phyloP scores from a whole-genome alignment of 2,888 invertebrate species.

The Charanyca ferruginea region DNA sequence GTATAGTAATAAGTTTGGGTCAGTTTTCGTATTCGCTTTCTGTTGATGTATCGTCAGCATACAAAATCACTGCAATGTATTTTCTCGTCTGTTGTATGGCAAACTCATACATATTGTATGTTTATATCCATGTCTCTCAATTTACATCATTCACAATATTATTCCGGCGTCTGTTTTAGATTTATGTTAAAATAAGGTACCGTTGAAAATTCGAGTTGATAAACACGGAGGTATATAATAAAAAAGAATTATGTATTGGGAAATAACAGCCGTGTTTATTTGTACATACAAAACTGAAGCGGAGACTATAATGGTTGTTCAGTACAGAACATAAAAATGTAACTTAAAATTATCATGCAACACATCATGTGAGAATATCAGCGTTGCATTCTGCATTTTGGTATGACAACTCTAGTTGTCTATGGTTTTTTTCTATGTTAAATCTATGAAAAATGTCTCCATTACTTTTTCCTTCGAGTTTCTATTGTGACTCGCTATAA shows the following conservation, averaged over 20 bases:
- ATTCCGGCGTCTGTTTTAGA: conserved; percentile 49
- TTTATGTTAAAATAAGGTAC: conserved; percentile 52
- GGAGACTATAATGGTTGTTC: background rate
- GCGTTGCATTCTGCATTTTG: too few species aligned
- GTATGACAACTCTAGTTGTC: too few species aligned
- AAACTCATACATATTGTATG: conserved; percentile 55
- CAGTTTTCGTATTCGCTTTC: background rate
- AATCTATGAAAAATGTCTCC: too few species aligned
- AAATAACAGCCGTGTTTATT: conserved; percentile 11
- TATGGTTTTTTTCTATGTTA: too few species aligned
- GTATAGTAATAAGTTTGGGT: background rate
- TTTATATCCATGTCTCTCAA: conserved; percentile 26
- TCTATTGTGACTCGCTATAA: too few species aligned
- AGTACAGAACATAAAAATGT: too few species aligned
- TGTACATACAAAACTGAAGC: background rate
- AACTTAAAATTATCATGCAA: too few species aligned
- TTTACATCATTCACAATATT: conserved; percentile 53
- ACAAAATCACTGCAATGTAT: conserved; percentile 33
- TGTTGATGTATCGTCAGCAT: conserved; percentile 1
- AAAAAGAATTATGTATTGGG: conserved; percentile 44
- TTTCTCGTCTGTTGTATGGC: conserved; percentile 12
- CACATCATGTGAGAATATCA: too few species aligned
- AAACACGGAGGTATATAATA: conserved; percentile 29
- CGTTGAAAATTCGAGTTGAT: conserved; percentile 29
- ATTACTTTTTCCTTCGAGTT: too few species aligned